Evolutionary conservation across 2,888 invertebrate species (phyloP), one percentile per base, ranked within the genome.

Genomic region (Nysson spinosus): DNA sequence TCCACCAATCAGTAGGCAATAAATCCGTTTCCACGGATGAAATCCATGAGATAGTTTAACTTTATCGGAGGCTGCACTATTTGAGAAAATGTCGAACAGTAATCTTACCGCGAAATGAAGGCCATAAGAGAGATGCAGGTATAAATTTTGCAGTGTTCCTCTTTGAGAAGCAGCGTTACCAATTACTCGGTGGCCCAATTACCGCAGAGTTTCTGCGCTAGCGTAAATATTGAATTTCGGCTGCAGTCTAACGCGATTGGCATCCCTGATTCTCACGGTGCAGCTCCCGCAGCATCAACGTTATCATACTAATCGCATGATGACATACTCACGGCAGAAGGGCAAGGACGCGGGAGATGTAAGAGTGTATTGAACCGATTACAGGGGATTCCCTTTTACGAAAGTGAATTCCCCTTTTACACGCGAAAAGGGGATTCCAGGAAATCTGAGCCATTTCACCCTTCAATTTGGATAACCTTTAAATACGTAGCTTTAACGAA

Each of bases 221-320:
- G 72, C 69, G 77, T 77, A 81, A 82, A 81, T 81, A 81, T 81
- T 82, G 77, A 76, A 80, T 81, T 81, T 79, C 61, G 69, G 71
- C 62, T 72, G 42, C 24, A 39, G 52, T 40, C 52, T 74, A 78
- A 72, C 66, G 65, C 75, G 67, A 79, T 79, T 69, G 75, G 68
- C 71, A 78, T 66, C 51, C 66, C 46, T 51, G 60, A 69, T 71
- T 72, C 56, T 60, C 50, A 47, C 62, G 57, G 42, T 19, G 56
- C 24, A 43, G 42, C 67, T 58, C 57, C 39, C 51, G 20, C 51
- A 51, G 49, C 54, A 44, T 66, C 66, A 66, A 67, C 47, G 64
- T 76, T 72, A 76, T 75, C 75, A 78, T 71, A 73, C 58, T 73
- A 77, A 78, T 77, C 67, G 58, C 52, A 28, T 35, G 22, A 20